Percentiles rank a stretch among this genome's conserved stretches.
Evolutionary conservation across 2,797 vertebrate species (phyloP).

Genomic region (Cichlasoma orientale): DNA sequence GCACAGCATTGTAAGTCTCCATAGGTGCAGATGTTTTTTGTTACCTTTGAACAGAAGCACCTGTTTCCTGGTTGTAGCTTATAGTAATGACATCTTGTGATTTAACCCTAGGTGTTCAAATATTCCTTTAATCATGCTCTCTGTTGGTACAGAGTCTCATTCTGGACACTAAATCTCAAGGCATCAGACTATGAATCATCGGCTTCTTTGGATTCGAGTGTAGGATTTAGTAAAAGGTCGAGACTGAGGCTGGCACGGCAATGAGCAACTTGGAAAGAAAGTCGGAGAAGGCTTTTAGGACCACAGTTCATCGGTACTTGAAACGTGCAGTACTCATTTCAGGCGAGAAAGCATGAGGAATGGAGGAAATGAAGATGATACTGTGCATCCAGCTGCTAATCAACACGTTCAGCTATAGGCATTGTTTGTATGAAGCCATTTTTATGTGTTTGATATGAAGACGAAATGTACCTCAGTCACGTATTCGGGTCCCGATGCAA

Average conservation of each 20-base stretch:
- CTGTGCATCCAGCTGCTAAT: neutral
- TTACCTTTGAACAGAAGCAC: neutral
- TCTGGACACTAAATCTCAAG: neutral
- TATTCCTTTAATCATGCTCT: neutral
- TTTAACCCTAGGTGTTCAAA: neutral
- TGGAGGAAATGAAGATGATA: neutral
- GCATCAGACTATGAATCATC: conserved; percentile 7
- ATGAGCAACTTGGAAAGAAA: neutral
- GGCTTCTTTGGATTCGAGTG: neutral
- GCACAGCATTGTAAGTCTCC: neutral
- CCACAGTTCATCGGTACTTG: neutral
- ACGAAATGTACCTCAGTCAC: neutral
- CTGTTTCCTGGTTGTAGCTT: neutral
- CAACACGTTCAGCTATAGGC: neutral
- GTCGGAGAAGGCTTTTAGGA: neutral
- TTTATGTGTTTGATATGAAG: neutral
- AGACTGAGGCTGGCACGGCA: neutral
- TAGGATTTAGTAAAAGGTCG: conserved; percentile 14
- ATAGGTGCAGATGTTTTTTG: neutral
- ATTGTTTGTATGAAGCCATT: neutral
- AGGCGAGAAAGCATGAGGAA: neutral
- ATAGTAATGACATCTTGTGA: neutral
- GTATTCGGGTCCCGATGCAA: neutral
- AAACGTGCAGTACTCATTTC: neutral
- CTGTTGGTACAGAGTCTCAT: neutral